phyloP scores from a whole-genome alignment of 1,140 invertebrate genomes.

The Ditylenchus dipsaci region DNA sequence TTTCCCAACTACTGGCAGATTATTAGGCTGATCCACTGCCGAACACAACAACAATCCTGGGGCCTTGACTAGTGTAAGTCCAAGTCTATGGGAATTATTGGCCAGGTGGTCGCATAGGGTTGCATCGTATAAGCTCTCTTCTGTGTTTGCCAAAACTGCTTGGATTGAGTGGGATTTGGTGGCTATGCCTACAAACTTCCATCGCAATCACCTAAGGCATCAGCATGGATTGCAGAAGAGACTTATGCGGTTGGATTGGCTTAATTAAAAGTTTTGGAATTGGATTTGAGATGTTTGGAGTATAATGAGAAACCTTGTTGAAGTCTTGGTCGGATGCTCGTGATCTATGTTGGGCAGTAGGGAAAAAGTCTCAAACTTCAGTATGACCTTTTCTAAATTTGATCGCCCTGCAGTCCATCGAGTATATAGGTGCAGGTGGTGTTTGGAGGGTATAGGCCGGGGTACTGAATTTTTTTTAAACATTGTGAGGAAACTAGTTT shows the following conservation, averaged over 20 bases:
- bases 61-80: constrained; percentile 41
- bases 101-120: constrained; percentile 47
- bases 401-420: constrained; percentile 56
- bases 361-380: constrained; percentile 47
- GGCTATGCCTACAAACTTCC: constrained; percentile 50
- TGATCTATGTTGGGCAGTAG: constrained; percentile 8
- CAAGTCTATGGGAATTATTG: constrained; percentile 18
- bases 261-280: too few relatives aligned
- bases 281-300: too few relatives aligned
- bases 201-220: constrained; percentile 9
- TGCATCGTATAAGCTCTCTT: constrained; percentile 50
- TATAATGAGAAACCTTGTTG: too few relatives aligned
- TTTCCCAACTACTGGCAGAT: not conserved
- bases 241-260: too few relatives aligned
- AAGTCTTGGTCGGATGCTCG: too few relatives aligned
- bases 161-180: constrained; percentile 41
- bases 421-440: constrained; percentile 57
- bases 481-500: too few relatives aligned
- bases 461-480: constrained; percentile 38
- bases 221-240: constrained; percentile 9
- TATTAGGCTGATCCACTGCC: constrained; percentile 25
- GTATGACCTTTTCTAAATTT: constrained; percentile 57
- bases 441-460: constrained; percentile 53
- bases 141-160: constrained; percentile 48
- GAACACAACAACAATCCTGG: constrained; percentile 55